Conservation (phyloP, 2,113 vertebrate species). For the Eublepharis macularius region DNA sequence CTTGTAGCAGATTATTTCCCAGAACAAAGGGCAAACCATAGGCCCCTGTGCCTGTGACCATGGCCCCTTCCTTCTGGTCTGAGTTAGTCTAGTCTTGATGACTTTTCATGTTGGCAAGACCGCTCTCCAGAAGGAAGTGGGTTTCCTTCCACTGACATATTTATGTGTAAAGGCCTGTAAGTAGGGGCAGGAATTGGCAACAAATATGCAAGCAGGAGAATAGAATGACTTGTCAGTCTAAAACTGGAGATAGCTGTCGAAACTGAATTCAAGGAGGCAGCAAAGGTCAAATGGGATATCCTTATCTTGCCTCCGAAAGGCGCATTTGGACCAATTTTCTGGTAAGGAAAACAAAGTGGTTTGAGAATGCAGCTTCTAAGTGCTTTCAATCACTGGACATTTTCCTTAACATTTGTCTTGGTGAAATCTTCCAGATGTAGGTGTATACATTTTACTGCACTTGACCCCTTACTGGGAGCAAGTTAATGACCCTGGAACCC, state of each 20-base stretch:
- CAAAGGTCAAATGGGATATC: background rate
- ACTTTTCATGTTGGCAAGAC: background rate
- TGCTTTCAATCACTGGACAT: background rate
- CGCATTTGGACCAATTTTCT: background rate
- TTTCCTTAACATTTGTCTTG: background rate
- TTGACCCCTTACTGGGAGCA: background rate
- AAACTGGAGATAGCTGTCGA: no score
- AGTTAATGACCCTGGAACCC: background rate
- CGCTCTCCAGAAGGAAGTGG: background rate
- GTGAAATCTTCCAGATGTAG: background rate
- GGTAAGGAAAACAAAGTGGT: background rate
- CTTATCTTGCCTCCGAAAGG: background rate
- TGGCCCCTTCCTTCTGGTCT: background rate
- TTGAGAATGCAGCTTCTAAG: background rate
- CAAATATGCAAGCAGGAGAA: constrained; percentile 2
- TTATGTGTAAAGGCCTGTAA: background rate
- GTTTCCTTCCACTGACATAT: background rate
- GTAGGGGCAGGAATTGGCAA: no score
- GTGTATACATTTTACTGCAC: background rate
- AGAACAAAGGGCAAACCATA: background rate
- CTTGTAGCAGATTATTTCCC: background rate
- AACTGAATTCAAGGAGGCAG: background rate
- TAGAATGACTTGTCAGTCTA: background rate
- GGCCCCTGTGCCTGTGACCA: background rate
- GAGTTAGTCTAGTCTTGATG: background rate